These are phyloP conservation scores for Pantherophis alleghaniensis DNA, from an alignment of 2,797 vertebrate genomes.

Conservation along the genomic window DNA sequence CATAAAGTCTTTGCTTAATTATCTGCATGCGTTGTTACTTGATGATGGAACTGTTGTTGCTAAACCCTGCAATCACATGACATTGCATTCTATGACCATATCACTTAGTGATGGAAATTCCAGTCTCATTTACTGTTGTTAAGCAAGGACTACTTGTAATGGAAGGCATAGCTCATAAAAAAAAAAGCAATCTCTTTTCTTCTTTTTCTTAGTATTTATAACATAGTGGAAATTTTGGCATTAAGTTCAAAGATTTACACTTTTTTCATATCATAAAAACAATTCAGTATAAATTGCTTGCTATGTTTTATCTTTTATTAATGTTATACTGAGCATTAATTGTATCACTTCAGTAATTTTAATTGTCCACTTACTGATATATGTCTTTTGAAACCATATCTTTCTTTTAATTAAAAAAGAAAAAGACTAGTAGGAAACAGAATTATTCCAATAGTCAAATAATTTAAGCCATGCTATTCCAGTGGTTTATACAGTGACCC, in stretches of 20 bases:
- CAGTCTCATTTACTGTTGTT: background rate
- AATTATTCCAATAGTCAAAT: background rate
- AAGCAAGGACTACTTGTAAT: background rate
- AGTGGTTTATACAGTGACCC: background rate
- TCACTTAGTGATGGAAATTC: background rate
- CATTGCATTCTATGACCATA: background rate
- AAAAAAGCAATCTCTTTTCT: background rate
- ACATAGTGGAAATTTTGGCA: background rate
- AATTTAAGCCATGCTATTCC: background rate
- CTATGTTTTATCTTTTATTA: background rate
- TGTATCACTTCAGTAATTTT: background rate
- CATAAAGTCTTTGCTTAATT: background rate
- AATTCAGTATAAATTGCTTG: background rate
- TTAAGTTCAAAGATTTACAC: background rate
- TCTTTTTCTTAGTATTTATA: background rate
- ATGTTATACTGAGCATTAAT: background rate
- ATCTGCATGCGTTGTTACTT: background rate
- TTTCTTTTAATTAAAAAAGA: background rate
- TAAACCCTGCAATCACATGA: background rate
- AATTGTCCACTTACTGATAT: background rate
- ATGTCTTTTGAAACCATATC: background rate
- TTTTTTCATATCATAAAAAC: background rate
- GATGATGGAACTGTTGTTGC: background rate
- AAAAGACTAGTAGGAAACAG: background rate
- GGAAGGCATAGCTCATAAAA: background rate